These are phyloP conservation scores for Plumapathes pennacea DNA, from an alignment of 92 coral and sea anemone genomes.

Conservation along the genomic window DNA sequence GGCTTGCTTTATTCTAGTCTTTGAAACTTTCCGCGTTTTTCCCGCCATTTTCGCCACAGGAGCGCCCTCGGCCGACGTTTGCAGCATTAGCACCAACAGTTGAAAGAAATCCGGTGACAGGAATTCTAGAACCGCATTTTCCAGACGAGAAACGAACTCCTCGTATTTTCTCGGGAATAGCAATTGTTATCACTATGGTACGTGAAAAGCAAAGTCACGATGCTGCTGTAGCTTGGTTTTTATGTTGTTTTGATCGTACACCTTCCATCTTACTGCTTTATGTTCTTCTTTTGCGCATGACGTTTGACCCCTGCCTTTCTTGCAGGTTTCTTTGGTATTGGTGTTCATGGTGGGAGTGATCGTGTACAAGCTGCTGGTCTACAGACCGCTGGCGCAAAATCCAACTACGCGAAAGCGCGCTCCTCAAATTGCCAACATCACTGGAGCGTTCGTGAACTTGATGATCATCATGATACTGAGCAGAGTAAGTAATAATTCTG, in stretches of 20 bases:
- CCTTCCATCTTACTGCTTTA: background rate
- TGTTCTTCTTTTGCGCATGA: background rate
- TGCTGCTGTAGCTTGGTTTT: background rate
- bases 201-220: background rate
- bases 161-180: constrained; percentile 94
- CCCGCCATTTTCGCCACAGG: constrained; percentile 43
- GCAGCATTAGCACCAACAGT: constrained; percentile 99
- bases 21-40: too few species aligned
- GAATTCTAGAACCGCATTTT: constrained; percentile 97
- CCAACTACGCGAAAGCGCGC: constrained; percentile 89
- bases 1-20: too few species aligned
- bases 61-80: constrained; percentile 97
- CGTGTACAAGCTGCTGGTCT: constrained; percentile 92
- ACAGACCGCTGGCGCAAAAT: constrained; percentile 92
- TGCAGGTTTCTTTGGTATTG: constrained; percentile 95
- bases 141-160: constrained; percentile 97
- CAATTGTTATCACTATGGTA: constrained; percentile 99
- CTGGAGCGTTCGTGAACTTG: constrained; percentile 99
- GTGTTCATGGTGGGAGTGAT: constrained; percentile 99
- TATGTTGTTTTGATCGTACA: background rate
- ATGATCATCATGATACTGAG: constrained; percentile 97
- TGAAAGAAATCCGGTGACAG: constrained; percentile 98
- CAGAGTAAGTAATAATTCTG: constrained; percentile 56
- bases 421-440: constrained; percentile 90
- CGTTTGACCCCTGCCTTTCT: background rate